Conservation (phyloP, 2,113 vertebrate genomes). For the Vanacampus margaritifer region DNA sequence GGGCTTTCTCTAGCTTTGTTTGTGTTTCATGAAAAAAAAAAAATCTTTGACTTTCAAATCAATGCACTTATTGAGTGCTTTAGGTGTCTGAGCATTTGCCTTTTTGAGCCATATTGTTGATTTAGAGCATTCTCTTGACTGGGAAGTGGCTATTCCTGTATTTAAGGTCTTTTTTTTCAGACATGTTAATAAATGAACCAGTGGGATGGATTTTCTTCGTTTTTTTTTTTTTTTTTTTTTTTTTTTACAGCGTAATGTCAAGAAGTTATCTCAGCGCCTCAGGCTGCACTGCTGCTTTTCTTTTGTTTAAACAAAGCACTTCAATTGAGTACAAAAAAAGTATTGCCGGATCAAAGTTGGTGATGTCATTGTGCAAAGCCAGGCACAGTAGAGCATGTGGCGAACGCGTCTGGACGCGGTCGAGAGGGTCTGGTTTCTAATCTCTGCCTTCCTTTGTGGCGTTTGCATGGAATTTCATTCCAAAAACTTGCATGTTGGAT, state of each 20-base stretch:
- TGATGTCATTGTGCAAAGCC: background rate
- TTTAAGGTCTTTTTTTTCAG: background rate
- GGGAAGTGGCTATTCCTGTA: background rate
- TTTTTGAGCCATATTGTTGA: background rate
- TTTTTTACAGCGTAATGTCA: background rate
- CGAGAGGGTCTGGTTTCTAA: background rate
- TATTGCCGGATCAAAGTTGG: background rate
- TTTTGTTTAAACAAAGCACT: background rate
- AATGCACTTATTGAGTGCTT: background rate
- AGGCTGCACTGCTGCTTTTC: background rate
- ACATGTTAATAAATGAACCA: background rate
- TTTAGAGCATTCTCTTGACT: no score
- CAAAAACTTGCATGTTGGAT: no score
- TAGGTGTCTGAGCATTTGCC: background rate
- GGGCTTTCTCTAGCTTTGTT: slow-evolving; percentile 24
- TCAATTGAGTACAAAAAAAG: background rate
- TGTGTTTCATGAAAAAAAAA: slow-evolving; percentile 15
- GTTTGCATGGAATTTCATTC: background rate
- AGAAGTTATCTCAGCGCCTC: background rate
- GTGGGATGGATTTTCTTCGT: background rate
- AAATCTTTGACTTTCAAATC: background rate
- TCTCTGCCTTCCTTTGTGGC: background rate
- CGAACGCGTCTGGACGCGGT: background rate
- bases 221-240: no score
- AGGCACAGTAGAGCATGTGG: background rate